Base-by-base conservation (phyloP, 2,888 invertebrate species). In the Diachrysia chrysitis region DNA sequence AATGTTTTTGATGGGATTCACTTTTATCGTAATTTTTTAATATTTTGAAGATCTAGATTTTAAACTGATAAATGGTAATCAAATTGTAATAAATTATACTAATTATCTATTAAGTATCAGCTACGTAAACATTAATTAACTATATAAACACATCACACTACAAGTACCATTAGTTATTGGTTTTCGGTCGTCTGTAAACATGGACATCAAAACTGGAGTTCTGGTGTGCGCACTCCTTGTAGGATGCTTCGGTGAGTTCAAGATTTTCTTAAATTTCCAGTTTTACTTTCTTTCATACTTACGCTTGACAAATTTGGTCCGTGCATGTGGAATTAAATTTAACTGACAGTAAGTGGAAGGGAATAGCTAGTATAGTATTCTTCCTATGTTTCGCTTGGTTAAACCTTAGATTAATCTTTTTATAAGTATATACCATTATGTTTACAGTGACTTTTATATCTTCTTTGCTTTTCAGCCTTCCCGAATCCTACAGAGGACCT, bases 401-500 rank as follows among this genome's bases (percentile, higher is more conserved):
- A 5, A 29, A 29, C 29, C 29, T 29, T 29, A 29, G 29, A 29
- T 29, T 29, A 7, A 29, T 29, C 29, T 4, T 2, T 29, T 29
- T 7, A 7, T 29, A 29, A 29, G 29, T 29, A 4, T 4, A 7
- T 29, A 7, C 29, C 35, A 35, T 37, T 16, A 16, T 16, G 16
- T 37, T 14, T 4, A 37, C 37, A 14, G 14, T 14, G 17, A n/a
- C n/a, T 6, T n/a, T n/a, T 42, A n/a, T 46, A 17, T 17, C 6
- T 7, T 17, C 2, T 1, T 51, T 42, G 23, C 5, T n/a, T 12
- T 70, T 2, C 58, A 93, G 93, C 92, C 59, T 37, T 88, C 61
- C 92, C 91, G 66, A 69, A 83, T 48, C 83, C 82, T 59, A 76
- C 83, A 71, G 64, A 70, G 61, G 87, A 90, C 60, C 71, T 87